Percentiles rank a stretch among this genome's conserved stretches.
These are phyloP conservation scores for Drosophila equinoxialis DNA, from an alignment of 1,140 invertebrate species.

Conservation along the genomic window DNA sequence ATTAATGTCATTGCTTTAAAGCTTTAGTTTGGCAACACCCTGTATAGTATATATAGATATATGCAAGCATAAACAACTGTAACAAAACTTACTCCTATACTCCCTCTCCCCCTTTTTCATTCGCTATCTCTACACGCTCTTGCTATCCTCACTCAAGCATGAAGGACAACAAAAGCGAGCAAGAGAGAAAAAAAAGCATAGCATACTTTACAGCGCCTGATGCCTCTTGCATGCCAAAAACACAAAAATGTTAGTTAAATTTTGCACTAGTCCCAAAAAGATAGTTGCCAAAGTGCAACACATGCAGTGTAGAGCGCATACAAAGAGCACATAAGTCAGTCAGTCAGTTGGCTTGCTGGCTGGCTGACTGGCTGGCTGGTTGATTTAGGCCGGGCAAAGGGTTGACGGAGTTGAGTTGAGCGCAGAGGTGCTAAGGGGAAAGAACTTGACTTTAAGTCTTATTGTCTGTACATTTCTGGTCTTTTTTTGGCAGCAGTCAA, in stretches of 20 bases:
- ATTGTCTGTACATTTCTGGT: slow-evolving; percentile 45
- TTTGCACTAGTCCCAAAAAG: slow-evolving; percentile 38
- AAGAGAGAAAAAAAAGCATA: neutral
- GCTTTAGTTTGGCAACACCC: slow-evolving; percentile 19
- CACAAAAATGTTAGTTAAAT: slow-evolving; percentile 65
- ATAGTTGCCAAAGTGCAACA: slow-evolving; percentile 56
- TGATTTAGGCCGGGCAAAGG: slow-evolving; percentile 12
- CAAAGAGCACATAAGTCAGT: slow-evolving; percentile 75
- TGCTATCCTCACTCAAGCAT: slow-evolving; percentile 47
- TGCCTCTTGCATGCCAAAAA: slow-evolving; percentile 49
- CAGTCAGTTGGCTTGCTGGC: slow-evolving; percentile 24
- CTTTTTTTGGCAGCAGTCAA: slow-evolving; percentile 26
- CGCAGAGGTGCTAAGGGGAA: neutral
- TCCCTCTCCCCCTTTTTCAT: neutral
- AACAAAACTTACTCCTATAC: slow-evolving; percentile 52
- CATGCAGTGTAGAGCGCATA: slow-evolving; percentile 49
- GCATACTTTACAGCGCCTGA: slow-evolving; percentile 43
- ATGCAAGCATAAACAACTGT: slow-evolving; percentile 15
- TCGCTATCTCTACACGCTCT: neutral
- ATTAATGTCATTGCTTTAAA: slow-evolving; percentile 75
- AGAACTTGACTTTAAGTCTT: slow-evolving; percentile 59
- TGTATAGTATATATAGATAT: neutral
- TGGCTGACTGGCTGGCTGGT: neutral
- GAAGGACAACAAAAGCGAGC: slow-evolving; percentile 41
- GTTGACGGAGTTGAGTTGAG: slow-evolving; percentile 2